Conservation (phyloP, 2,888 invertebrate species). For the Drosophila nigritarsus region DNA sequence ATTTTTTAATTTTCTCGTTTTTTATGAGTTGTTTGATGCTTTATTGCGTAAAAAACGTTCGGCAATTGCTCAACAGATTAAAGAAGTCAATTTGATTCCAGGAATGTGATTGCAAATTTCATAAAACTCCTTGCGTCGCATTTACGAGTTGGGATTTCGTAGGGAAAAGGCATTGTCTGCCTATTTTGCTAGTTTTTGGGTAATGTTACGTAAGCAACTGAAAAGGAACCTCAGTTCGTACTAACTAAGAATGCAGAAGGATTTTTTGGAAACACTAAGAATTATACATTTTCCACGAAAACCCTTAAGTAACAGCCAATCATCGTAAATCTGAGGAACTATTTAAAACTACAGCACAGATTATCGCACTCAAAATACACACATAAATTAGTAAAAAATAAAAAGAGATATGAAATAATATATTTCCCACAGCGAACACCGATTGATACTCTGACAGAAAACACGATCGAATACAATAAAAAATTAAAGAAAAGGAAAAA, state of each 20-base stretch:
- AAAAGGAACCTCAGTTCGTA: constrained; percentile 1
- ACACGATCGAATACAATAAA: constrained; percentile 26
- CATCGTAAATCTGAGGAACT: constrained; percentile 19
- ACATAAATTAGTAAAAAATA: neutral
- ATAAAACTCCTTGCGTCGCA: constrained; percentile 22
- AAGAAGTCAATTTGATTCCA: constrained; percentile 58
- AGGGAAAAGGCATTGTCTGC: constrained; percentile 37
- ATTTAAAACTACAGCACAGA: constrained; percentile 2
- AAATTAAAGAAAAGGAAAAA: constrained; percentile 27
- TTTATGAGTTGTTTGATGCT: constrained; percentile 24
- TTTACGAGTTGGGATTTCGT: constrained; percentile 11
- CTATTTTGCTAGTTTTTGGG: constrained; percentile 24
- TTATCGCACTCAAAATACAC: constrained; percentile 24
- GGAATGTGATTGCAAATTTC: constrained; percentile 39
- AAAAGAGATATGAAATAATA: neutral
- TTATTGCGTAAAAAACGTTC: constrained; percentile 68
- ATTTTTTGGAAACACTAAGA: neutral
- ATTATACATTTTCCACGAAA: neutral
- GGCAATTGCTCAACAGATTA: constrained; percentile 34
- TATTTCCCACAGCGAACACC: constrained; percentile 30
- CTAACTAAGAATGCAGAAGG: constrained; percentile 2
- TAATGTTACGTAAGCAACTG: constrained; percentile 52
- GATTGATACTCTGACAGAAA: constrained; percentile 30
- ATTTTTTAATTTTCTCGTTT: constrained; percentile 31
- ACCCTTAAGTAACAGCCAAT: constrained; percentile 1